Percentiles rank a stretch among this genome's conserved stretches.
Evolutionary conservation across 2,888 invertebrate species (phyloP).

Genomic region (Drosophila monieri): DNA sequence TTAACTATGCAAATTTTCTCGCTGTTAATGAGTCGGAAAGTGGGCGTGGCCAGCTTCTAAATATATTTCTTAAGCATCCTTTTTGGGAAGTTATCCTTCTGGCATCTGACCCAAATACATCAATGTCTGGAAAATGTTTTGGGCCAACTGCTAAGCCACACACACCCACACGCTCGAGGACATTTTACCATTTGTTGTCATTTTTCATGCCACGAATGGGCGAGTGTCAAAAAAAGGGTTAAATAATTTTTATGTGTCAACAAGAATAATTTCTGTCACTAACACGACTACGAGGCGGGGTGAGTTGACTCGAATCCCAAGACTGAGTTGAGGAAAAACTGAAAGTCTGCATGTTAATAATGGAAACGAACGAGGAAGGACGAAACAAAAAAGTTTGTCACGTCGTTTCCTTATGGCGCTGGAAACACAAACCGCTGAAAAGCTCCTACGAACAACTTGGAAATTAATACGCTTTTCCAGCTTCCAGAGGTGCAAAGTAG

Average conservation of each 20-base stretch:
- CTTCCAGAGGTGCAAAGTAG: constrained; percentile 16
- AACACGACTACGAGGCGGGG: constrained; percentile 47
- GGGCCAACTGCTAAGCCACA: constrained; percentile 35
- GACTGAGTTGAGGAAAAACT: constrained; percentile 46
- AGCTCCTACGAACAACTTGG: constrained; percentile 56
- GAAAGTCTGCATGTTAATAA: constrained; percentile 64
- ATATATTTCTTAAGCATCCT: neutral
- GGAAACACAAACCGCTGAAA: constrained; percentile 34
- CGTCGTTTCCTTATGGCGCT: constrained; percentile 18
- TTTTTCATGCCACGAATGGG: constrained; percentile 53
- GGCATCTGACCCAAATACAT: constrained; percentile 63
- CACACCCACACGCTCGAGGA: constrained; percentile 11
- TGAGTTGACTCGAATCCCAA: constrained; percentile 59
- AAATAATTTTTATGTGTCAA: constrained; percentile 75
- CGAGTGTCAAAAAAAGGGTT: constrained; percentile 56
- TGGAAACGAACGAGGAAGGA: constrained; percentile 47
- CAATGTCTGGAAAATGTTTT: constrained; percentile 59
- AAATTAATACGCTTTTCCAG: constrained; percentile 59
- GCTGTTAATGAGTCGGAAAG: constrained; percentile 45
- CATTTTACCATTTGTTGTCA: constrained; percentile 70
- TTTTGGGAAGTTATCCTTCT: constrained; percentile 1
- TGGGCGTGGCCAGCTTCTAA: neutral
- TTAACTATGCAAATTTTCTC: constrained; percentile 52
- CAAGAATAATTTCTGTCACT: constrained; percentile 75
- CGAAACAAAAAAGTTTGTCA: constrained; percentile 42